Base-by-base conservation (phyloP, 2,113 vertebrate genomes). In the Ranitomeya variabilis region DNA sequence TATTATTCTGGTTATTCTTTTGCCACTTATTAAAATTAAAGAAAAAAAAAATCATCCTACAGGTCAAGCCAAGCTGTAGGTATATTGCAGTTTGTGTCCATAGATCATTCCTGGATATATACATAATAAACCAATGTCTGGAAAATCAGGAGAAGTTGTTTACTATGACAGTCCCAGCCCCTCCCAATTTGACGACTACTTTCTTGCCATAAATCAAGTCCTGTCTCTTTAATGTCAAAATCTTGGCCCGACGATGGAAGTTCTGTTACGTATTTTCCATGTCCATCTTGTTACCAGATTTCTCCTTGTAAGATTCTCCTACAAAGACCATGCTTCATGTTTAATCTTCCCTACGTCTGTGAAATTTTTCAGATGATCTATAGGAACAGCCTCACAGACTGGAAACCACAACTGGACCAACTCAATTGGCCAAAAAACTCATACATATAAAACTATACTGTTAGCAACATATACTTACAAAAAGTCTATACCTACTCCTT, bases 161-260 rank as follows among this genome's bases (percentile, higher is more conserved):
- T 88, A 88, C 87, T 54, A 88, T 64, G 76, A 83, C 76, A n/a
- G 69, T 52, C 59, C 64, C 69, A 45, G 67, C 16, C 80, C 55
- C 59, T 37, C 67, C 87, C 80, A 82, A 60, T 31, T 59, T 62
- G 54, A 83, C 55, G 45, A 23, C 87, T 69, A 81, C 66, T 21
- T 73, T 76, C 37, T 60, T 45, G 31, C 69, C 80, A 88, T 88
- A 88, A 88, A 88, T 88, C 87, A 88, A 37, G 9, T 52, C 80
- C 80, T 83, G 80, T 88, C 69, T 26, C 80, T 88, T 88, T 88
- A 83, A 88, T 88, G 87, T 88, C 87, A 88, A 73, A 77, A 62
- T 59, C 67, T 88, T 88, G 87, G 87, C 87, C 67, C 37, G 18
- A 7, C 57, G 51, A 12, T 60, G 7, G 10, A 66, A 74, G 80